These are phyloP conservation scores for Mus minutoides DNA, from an alignment of 2,797 vertebrate genomes.

Conservation along the genomic window DNA sequence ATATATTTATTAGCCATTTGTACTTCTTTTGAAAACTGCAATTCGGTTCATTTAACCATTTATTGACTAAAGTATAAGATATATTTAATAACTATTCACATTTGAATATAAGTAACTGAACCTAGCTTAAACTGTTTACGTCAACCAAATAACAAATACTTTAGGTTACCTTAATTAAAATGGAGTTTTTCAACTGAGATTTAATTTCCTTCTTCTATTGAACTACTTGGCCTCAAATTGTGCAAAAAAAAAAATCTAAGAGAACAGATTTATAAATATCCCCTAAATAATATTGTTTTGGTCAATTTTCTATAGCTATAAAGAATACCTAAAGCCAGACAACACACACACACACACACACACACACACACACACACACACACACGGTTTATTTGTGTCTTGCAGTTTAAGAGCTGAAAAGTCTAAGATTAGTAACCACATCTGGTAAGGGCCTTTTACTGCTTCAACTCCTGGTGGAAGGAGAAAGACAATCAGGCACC, in stretches of 20 bases:
- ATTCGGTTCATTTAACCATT: not conserved
- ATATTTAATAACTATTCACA: not conserved
- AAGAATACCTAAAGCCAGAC: not conserved
- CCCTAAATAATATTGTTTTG: not conserved
- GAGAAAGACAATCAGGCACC: not conserved
- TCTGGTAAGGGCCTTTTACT: not conserved
- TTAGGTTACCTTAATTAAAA: slow-evolving; percentile 34
- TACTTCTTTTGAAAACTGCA: not conserved
- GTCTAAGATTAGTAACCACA: not conserved
- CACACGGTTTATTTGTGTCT: not conserved
- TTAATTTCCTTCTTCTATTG: slow-evolving; percentile 45
- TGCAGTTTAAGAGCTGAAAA: not conserved
- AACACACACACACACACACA: no score
- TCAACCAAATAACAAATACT: not conserved
- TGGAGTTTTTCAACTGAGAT: slow-evolving; percentile 15
- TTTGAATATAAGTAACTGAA: slow-evolving; percentile 33
- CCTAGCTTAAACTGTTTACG: slow-evolving; percentile 6
- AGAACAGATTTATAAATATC: not conserved
- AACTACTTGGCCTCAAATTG: not conserved
- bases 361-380: no score
- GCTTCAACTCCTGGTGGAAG: not conserved
- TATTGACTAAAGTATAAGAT: not conserved
- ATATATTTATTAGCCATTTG: not conserved
- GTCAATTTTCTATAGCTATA: not conserved
- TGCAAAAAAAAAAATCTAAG: not conserved